Conservation (phyloP, 2,113 vertebrate genomes). For the Odocoileus hemionus region DNA sequence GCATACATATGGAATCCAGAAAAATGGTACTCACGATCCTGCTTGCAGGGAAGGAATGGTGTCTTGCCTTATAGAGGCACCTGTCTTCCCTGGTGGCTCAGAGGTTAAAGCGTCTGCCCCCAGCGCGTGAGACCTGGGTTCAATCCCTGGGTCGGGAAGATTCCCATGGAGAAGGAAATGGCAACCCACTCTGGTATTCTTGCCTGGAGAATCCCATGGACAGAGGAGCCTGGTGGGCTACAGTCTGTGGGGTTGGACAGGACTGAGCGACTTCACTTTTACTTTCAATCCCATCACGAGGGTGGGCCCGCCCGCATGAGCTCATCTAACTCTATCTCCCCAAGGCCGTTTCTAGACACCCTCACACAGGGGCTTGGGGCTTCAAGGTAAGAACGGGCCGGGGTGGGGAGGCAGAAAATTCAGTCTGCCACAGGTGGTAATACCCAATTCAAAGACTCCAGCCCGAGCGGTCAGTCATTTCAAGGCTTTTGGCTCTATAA, state of each 20-base stretch:
- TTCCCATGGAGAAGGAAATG: too few relatives aligned
- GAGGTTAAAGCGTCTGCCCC: too few relatives aligned
- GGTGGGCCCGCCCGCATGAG: neutral
- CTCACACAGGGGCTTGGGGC: neutral
- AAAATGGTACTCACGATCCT: neutral
- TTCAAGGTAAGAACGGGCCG: neutral
- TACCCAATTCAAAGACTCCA: neutral
- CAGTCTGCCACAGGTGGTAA: neutral
- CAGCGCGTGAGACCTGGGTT: too few relatives aligned
- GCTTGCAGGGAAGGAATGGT: neutral
- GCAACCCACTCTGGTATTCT: too few relatives aligned
- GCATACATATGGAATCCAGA: neutral
- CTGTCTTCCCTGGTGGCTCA: too few relatives aligned
- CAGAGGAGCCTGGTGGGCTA: too few relatives aligned
- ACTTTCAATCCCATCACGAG: neutral
- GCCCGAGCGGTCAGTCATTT: neutral
- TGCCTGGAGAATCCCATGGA: too few relatives aligned
- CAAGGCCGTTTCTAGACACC: neutral
- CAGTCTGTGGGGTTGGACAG: too few relatives aligned
- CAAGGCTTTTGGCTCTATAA: neutral
- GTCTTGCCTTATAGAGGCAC: neutral
- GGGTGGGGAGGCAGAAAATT: neutral
- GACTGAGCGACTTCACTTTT: too few relatives aligned
- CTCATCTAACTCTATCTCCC: neutral
- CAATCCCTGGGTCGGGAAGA: too few relatives aligned